Evolutionary conservation across 2,797 vertebrate species (phyloP).

Genomic region (Buphagus erythrorhynchus): DNA sequence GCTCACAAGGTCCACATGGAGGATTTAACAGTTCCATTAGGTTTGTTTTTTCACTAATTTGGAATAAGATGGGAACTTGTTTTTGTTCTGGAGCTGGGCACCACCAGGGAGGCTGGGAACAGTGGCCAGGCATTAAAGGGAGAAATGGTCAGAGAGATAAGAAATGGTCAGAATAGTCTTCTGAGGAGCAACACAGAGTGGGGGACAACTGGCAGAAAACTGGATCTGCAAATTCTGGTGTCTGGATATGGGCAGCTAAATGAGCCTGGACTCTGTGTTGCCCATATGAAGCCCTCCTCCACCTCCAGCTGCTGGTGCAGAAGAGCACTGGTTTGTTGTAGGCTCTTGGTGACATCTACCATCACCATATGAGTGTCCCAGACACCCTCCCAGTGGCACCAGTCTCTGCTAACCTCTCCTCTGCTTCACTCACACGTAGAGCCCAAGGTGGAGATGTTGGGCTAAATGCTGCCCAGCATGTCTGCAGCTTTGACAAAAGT

Average conservation of each 20-base stretch:
- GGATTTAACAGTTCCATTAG: neutral
- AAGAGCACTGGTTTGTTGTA: neutral
- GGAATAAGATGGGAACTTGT: neutral
- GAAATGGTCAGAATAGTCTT: neutral
- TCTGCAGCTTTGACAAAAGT: neutral
- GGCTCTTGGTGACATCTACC: neutral
- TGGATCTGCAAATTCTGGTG: neutral
- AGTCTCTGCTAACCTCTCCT: neutral
- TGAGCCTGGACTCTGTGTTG: neutral
- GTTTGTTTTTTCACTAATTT: neutral
- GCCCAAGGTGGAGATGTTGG: accelerated
- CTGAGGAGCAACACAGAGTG: accelerated
- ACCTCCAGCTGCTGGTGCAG: neutral
- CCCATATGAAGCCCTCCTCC: accelerated
- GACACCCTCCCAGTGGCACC: neutral
- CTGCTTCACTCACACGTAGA: accelerated
- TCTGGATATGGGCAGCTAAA: neutral
- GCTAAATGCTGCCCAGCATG: neutral
- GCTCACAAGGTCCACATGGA: neutral
- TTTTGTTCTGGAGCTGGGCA: neutral
- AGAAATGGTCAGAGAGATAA: neutral
- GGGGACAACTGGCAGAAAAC: neutral
- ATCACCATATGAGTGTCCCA: too few species aligned
- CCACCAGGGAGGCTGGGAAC: neutral
- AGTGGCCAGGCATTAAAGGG: neutral